These are phyloP conservation scores for Dryocosmus kuriphilus DNA, from an alignment of 2,888 invertebrate genomes.

Conservation along the genomic window DNA sequence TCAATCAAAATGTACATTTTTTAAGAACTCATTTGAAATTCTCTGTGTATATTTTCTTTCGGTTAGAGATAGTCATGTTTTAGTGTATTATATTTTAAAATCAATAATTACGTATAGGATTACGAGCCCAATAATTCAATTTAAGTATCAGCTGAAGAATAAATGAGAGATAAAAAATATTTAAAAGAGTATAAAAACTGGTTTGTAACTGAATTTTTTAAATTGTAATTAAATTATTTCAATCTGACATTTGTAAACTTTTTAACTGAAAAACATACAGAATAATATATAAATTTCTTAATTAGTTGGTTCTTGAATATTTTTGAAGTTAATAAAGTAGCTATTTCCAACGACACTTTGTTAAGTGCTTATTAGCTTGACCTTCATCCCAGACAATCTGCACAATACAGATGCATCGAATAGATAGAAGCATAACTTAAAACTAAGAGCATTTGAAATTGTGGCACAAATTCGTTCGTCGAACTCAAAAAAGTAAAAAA, in stretches of 20 bases:
- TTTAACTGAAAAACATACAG: no score
- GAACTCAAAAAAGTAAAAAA: slow-evolving; percentile 61
- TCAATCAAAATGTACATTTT: background rate
- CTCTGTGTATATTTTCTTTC: background rate
- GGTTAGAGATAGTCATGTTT: background rate
- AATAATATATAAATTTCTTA: no score
- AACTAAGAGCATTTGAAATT: slow-evolving; percentile 53
- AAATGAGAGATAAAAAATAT: background rate
- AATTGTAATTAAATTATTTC: no score
- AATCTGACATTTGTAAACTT: no score
- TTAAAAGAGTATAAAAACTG: background rate
- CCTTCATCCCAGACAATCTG: background rate
- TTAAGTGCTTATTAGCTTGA: slow-evolving; percentile 7
- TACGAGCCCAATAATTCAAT: background rate
- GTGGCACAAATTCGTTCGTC: slow-evolving; percentile 62
- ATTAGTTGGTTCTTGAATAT: no score
- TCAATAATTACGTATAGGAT: background rate
- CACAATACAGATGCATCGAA: background rate
- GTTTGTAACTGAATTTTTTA: background rate
- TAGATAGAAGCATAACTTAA: slow-evolving; percentile 7
- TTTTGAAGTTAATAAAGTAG: no score
- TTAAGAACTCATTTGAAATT: background rate
- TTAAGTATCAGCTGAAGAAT: background rate
- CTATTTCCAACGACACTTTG: background rate
- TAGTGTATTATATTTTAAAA: slow-evolving; percentile 14